Percentiles rank a stretch among this genome's conserved stretches.
These are phyloP conservation scores for Dynastes hyllus DNA, from an alignment of 2,888 invertebrate genomes.

Conservation along the genomic window DNA sequence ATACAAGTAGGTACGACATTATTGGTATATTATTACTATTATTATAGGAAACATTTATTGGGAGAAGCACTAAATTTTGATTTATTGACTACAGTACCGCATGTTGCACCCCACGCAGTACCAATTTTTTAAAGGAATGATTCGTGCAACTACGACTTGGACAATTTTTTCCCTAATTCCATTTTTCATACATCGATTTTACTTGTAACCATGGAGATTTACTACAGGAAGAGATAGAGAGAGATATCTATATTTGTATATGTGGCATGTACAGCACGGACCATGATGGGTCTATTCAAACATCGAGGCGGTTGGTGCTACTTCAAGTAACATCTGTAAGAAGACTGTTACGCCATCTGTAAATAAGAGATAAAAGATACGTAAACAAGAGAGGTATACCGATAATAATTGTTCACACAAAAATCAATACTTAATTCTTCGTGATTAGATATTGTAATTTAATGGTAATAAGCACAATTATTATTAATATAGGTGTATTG, in stretches of 20 bases:
- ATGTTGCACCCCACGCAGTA: slow-evolving; percentile 64
- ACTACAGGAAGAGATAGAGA: slow-evolving; percentile 29
- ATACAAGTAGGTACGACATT: neutral
- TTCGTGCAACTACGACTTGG: slow-evolving; percentile 73
- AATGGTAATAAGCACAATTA: too few species aligned
- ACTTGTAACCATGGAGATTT: slow-evolving; percentile 61
- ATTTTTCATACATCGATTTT: slow-evolving; percentile 36
- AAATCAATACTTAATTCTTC: too few species aligned
- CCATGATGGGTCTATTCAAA: slow-evolving; percentile 73
- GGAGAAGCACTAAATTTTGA: slow-evolving; percentile 37
- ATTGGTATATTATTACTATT: neutral
- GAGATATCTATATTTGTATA: slow-evolving; percentile 47
- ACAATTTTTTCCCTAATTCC: slow-evolving; percentile 7
- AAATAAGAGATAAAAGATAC: slow-evolving; percentile 62
- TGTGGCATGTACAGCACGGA: slow-evolving; percentile 1
- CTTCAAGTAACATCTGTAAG: slow-evolving; percentile 91
- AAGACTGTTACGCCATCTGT: slow-evolving; percentile 92
- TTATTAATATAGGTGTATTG: too few species aligned
- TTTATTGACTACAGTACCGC: slow-evolving; percentile 50
- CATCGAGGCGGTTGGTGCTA: slow-evolving; percentile 90
- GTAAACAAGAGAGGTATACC: neutral
- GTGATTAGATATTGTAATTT: too few species aligned
- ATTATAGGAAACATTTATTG: slow-evolving; percentile 19
- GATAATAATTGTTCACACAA: too few species aligned
- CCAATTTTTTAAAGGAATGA: slow-evolving; percentile 72